Evolutionary conservation across 2,113 vertebrate species (phyloP), one percentile per base, ranked within the genome.

Genomic region (Tetrax tetrax): DNA sequence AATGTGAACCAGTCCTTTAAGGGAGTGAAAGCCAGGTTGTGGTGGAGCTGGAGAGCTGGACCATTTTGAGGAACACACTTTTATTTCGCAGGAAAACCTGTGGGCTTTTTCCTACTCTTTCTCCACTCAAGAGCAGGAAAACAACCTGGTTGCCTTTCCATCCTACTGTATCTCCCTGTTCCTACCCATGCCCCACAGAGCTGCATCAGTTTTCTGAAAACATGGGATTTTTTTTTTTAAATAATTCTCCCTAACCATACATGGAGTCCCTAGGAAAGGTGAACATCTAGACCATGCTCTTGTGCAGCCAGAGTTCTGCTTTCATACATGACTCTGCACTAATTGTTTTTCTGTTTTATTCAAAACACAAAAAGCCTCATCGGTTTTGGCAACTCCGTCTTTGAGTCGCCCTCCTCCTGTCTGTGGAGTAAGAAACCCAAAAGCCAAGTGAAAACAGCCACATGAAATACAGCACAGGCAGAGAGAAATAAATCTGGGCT

Each of bases 1-100:
- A 33, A 28, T 1, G 2, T 6, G 53, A 76, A 56, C 33, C 38
- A n/a, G 35, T 0, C 7, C 72, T 16, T 19, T 5, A 12, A 1
- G 6, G 48, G 29, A 53, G 25, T 1, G 5, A 31, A 29, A 66
- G 54, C 22, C 79, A 64, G 56, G 53, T 69, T 16, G 53, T 20
- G 51, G 31, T 29, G 35, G 54, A 71, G 63, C 24, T 1, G 7
- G 56, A 82, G 68, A 86, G 56, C 37, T 17, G 24, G 35, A 77
- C 21, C 27, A 23, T 14, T 47, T 37, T 2, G 0, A 72, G 65
- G 70, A 95, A 75, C 13, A 8, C 20, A 16, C 29, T 9, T 71
- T 43, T 35, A 33, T 83, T 83, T 33, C 81, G 35, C 29, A 83
- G 59, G 50, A 95, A 83, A 45, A 16, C 23, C 29, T 4, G 29